Conservation (phyloP, 2,797 vertebrate genomes). For the Esox lucius region DNA sequence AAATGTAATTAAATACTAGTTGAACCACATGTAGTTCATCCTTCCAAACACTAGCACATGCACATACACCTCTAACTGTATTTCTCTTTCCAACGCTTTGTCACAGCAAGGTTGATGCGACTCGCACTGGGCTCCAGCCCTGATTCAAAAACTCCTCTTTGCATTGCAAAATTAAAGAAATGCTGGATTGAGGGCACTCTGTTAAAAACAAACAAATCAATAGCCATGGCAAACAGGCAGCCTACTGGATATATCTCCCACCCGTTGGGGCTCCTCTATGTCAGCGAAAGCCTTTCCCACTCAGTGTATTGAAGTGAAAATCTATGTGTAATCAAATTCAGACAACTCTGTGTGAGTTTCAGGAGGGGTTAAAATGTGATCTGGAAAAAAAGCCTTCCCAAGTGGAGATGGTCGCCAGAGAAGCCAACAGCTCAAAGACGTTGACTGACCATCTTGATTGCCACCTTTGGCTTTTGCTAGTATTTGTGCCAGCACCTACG, state of each 20-base stretch:
- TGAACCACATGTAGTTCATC: too few species aligned
- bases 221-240: slow-evolving; percentile 45
- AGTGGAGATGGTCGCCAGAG: slow-evolving; percentile 13
- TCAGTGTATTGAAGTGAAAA: slow-evolving; percentile 54
- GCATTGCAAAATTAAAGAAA: slow-evolving; percentile 48
- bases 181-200: slow-evolving; percentile 31
- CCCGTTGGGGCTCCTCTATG: slow-evolving; percentile 49
- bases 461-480: slow-evolving; percentile 9
- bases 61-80: too few species aligned
- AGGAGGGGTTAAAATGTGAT: slow-evolving; percentile 35
- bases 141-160: slow-evolving; percentile 47
- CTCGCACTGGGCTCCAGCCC: slow-evolving; percentile 8
- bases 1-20: too few species aligned
- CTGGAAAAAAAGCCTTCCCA: slow-evolving; percentile 46
- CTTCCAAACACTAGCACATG: too few species aligned
- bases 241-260: slow-evolving; percentile 48
- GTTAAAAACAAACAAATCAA: slow-evolving; percentile 68
- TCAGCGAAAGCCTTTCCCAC: slow-evolving; percentile 48
- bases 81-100: background rate
- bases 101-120: background rate
- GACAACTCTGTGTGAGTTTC: slow-evolving; percentile 50
- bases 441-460: background rate
- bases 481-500: slow-evolving; percentile 21
- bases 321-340: slow-evolving; percentile 66
- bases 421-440: slow-evolving; percentile 24